Evolutionary conservation across 1,140 invertebrate genomes (phyloP).

Genomic region (Apolygus lucorum): DNA sequence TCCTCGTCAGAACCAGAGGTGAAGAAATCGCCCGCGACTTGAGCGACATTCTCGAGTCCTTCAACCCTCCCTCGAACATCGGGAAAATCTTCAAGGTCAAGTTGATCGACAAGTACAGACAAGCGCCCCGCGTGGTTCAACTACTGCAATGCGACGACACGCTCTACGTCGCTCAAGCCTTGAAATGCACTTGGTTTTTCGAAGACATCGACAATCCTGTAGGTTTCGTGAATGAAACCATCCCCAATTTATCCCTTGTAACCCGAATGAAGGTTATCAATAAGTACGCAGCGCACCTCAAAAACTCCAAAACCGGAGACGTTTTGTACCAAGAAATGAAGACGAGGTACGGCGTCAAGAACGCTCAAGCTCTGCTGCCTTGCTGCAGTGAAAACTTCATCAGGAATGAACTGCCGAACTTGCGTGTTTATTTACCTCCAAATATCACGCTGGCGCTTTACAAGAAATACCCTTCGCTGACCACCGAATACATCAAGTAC

Average conservation of each 20-base stretch:
- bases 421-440: not conserved
- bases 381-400: conserved; percentile 16
- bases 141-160: conserved; percentile 12
- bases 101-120: not conserved
- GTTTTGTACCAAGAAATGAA: conserved; percentile 4
- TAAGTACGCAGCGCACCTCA: conserved; percentile 18
- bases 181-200: conserved; percentile 24
- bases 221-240: not conserved
- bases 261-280: conserved; percentile 19
- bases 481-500: conserved; percentile 16
- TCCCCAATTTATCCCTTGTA: conserved; percentile 6
- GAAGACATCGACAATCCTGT: not conserved
- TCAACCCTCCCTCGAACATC: not conserved
- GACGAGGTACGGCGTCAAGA: conserved; percentile 7
- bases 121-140: not conserved
- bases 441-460: not conserved
- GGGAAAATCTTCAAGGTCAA: not conserved
- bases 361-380: conserved; percentile 15
- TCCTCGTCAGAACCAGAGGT: not conserved
- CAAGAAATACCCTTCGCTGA: conserved; percentile 5
- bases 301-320: conserved; percentile 12
- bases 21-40: not conserved
- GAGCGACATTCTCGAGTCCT: not conserved
- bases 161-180: conserved; percentile 7
- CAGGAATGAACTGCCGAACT: not conserved